phyloP scores from a whole-genome alignment of 1,140 invertebrate species.

The Nasonia vitripennis region DNA sequence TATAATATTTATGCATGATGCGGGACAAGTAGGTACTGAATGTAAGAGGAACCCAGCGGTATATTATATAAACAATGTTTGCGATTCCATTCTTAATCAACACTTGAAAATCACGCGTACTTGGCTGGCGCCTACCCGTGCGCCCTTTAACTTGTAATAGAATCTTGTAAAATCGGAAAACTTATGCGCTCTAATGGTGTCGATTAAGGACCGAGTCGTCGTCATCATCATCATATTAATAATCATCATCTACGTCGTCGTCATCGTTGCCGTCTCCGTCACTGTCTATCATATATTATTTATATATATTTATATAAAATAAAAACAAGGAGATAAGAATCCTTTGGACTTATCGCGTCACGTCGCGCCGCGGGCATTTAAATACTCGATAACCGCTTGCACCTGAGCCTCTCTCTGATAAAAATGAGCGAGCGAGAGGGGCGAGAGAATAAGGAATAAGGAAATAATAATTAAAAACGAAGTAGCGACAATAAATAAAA shows the following conservation, averaged over 20 bases:
- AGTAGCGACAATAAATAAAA: slow-evolving; percentile 32
- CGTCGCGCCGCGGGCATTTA: background rate
- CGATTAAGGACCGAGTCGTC: slow-evolving; percentile 39
- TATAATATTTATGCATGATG: slow-evolving; percentile 33
- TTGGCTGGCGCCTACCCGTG: background rate
- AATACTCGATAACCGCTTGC: slow-evolving; percentile 32
- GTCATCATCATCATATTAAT: background rate
- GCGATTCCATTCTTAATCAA: slow-evolving; percentile 46
- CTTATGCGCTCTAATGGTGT: slow-evolving; percentile 14
- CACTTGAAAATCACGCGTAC: slow-evolving; percentile 28
- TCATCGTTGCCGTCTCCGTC: background rate
- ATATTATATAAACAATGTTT: slow-evolving; percentile 12
- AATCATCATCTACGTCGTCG: background rate
- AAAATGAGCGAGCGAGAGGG: slow-evolving; percentile 40
- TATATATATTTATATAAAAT: slow-evolving; percentile 31
- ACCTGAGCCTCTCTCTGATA: slow-evolving; percentile 18
- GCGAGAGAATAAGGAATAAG: slow-evolving; percentile 1
- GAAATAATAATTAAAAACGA: slow-evolving; percentile 17
- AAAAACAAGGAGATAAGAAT: slow-evolving; percentile 24
- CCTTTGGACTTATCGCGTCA: background rate
- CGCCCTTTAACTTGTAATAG: slow-evolving; percentile 45
- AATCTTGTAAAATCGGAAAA: slow-evolving; percentile 50
- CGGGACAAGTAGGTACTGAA: slow-evolving; percentile 43
- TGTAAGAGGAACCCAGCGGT: slow-evolving; percentile 35
- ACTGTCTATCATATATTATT: background rate